A percentile compares a stretch with the other conserved stretches of the same genome.
Evolutionary conservation across 2,797 vertebrate genomes (phyloP).

Genomic region (Eupleurogrammus muticus): DNA sequence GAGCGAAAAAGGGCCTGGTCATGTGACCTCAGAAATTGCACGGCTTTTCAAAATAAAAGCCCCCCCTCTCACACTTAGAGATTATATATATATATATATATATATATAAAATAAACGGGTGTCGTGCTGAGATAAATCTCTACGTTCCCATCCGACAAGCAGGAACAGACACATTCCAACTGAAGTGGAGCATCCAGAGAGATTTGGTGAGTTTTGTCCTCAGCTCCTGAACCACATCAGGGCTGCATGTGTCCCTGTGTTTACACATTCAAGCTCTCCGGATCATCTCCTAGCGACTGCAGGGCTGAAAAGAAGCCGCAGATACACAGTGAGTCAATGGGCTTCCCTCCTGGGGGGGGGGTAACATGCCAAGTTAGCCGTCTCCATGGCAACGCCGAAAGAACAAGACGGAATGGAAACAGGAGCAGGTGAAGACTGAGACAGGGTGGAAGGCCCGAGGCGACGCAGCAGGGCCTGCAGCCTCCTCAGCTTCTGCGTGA

Average conservation of each 20-base stretch:
- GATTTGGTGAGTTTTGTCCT: conserved; percentile 5
- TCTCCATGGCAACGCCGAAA: conserved; percentile 74
- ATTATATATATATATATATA: no score
- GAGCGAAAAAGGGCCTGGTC: no score
- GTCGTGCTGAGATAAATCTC: conserved; percentile 13
- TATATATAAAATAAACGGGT: no score
- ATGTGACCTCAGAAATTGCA: no score
- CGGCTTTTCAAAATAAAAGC: no score
- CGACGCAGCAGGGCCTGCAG: no score
- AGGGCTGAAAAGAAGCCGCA: conserved; percentile 69
- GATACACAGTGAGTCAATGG: conserved; percentile 69
- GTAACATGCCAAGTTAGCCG: conserved; percentile 61
- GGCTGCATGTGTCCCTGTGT: conserved; percentile 60
- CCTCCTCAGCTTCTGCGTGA: no score
- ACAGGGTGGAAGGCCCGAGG: conserved; percentile 45
- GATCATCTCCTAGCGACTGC: conserved; percentile 82
- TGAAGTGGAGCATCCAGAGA: conserved; percentile 9
- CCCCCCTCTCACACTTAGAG: no score
- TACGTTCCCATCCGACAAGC: conserved; percentile 6
- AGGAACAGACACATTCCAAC: neutral
- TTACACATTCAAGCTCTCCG: conserved; percentile 67
- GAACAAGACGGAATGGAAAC: conserved; percentile 57
- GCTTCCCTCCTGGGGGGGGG: conserved; percentile 66
- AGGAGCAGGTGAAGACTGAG: conserved; percentile 54
- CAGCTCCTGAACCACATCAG: conserved; percentile 53